A percentile compares a stretch with the other conserved stretches of the same genome.
phyloP scores from a whole-genome alignment of 2,113 vertebrate genomes.

The Alectura lathami region DNA sequence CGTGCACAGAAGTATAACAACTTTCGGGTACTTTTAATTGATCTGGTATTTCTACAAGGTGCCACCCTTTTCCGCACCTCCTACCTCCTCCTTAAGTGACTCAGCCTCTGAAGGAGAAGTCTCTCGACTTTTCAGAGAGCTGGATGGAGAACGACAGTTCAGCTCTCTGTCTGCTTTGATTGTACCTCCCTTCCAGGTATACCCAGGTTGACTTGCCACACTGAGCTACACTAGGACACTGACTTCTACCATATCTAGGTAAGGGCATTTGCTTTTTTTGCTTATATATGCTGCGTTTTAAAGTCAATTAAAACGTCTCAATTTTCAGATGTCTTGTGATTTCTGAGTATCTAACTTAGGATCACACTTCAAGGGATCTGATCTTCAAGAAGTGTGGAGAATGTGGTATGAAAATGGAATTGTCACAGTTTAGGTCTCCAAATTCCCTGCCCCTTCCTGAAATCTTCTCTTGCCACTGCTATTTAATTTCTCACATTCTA shows the following conservation, averaged over 20 bases:
- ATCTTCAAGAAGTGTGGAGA: neutral
- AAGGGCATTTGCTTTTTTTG: conserved; percentile 11
- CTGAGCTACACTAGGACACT: neutral
- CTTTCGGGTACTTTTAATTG: conserved; percentile 62
- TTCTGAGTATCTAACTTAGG: neutral
- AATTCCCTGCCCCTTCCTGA: neutral
- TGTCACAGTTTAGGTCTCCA: neutral
- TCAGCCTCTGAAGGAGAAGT: conserved; percentile 70
- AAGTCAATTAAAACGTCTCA: no score
- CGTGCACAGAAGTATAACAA: conserved; percentile 28
- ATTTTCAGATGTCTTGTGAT: neutral
- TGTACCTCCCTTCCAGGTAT: neutral
- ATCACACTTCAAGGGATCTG: neutral
- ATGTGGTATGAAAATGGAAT: neutral
- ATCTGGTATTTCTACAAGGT: conserved; percentile 78
- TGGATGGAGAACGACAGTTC: conserved; percentile 44
- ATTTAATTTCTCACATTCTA: neutral
- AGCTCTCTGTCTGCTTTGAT: conserved; percentile 5
- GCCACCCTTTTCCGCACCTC: conserved; percentile 85
- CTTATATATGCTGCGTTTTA: neutral
- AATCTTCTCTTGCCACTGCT: neutral
- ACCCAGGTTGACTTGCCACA: neutral
- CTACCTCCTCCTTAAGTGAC: conserved; percentile 81
- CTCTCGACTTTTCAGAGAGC: conserved; percentile 58
- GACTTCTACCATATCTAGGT: conserved; percentile 56